A percentile compares a stretch with the other conserved stretches of the same genome.
These are phyloP conservation scores for Nymphalis io DNA, from an alignment of 1,140 invertebrate genomes.

Conservation along the genomic window DNA sequence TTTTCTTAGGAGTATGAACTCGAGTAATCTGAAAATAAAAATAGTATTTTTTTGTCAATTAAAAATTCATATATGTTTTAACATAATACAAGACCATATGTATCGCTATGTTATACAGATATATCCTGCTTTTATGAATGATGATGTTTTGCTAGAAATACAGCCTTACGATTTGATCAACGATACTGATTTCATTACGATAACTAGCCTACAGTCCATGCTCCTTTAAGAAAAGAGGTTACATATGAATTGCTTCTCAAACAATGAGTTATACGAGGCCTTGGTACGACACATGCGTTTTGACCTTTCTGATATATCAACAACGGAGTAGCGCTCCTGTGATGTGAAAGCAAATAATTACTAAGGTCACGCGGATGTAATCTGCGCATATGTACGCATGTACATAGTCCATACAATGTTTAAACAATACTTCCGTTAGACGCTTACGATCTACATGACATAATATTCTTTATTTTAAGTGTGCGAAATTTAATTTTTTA, in stretches of 20 bases:
- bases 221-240: conserved; percentile 26
- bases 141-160: conserved; percentile 3
- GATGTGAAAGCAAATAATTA: conserved; percentile 4
- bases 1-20: too few species aligned
- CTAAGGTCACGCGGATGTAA: neutral
- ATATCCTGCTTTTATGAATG: too few species aligned
- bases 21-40: too few species aligned
- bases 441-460: neutral
- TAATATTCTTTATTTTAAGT: too few species aligned
- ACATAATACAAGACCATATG: too few species aligned
- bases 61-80: too few species aligned
- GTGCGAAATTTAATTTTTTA: too few species aligned
- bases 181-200: conserved; percentile 30
- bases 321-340: neutral
- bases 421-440: conserved; percentile 2
- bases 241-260: conserved; percentile 15
- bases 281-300: conserved; percentile 7
- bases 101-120: too few species aligned
- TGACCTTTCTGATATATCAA: conserved; percentile 3
- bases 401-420: neutral
- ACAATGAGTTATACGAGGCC: conserved; percentile 19
- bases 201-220: conserved; percentile 7
- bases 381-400: neutral
- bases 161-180: conserved; percentile 22
- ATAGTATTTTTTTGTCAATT: too few species aligned